Conservation (phyloP, 1,140 invertebrate species). For the Drosophila simulans region DNA sequence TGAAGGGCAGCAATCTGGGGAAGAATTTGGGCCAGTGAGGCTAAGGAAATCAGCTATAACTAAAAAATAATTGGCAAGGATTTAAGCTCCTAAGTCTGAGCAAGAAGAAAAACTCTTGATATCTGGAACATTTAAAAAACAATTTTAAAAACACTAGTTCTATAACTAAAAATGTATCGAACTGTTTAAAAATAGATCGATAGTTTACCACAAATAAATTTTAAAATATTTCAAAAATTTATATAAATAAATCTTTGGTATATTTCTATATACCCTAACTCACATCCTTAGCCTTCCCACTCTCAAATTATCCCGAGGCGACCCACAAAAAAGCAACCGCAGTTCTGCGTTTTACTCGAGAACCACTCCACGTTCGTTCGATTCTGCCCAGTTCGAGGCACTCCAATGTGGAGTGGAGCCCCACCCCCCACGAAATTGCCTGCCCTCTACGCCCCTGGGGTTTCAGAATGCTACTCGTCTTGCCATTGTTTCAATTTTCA, state of each 20-base stretch:
- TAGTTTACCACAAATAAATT: no score
- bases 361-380: constrained; percentile 41
- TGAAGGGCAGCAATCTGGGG: neutral
- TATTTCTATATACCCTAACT: neutral
- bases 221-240: no score
- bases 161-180: no score
- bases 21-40: neutral
- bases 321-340: constrained; percentile 70
- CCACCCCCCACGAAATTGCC: constrained; percentile 9
- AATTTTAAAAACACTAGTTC: no score
- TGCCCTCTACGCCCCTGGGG: constrained; percentile 13
- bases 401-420: constrained; percentile 2
- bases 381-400: constrained; percentile 22
- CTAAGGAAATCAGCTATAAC: constrained; percentile 10
- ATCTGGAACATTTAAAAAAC: no score
- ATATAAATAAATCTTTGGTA: no score
- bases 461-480: constrained; percentile 45
- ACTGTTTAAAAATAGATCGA: no score
- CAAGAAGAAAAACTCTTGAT: no score
- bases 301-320: constrained; percentile 3
- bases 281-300: neutral
- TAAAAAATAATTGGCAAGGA: neutral
- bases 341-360: constrained; percentile 71
- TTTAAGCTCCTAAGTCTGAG: no score
- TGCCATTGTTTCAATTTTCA: constrained; percentile 78